These are phyloP conservation scores for Lamellibrachia satsuma DNA, from an alignment of 2,888 invertebrate genomes.

Conservation along the genomic window DNA sequence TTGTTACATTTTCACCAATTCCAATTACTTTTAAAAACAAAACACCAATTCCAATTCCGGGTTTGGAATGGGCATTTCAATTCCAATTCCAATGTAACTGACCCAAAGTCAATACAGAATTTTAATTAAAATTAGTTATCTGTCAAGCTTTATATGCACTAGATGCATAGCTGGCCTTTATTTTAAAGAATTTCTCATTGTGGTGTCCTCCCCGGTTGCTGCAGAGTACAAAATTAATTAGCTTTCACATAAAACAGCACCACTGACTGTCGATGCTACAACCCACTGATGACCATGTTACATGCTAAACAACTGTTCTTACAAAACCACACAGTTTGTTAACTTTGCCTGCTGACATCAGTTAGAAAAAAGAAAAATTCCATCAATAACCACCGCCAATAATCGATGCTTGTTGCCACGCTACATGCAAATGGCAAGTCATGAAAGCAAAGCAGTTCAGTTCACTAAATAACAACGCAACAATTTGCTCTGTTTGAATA, in stretches of 20 bases:
- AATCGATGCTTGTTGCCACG: neutral
- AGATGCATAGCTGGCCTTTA: too few species aligned
- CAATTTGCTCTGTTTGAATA: neutral
- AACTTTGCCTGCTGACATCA: neutral
- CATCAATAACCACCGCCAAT: constrained; percentile 8
- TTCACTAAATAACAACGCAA: neutral
- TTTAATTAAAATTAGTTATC: too few species aligned
- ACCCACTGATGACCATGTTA: neutral
- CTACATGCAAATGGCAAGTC: neutral
- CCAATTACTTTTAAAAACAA: too few species aligned
- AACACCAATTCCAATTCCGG: too few species aligned
- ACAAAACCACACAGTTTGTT: neutral
- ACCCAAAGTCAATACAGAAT: too few species aligned
- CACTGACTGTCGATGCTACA: neutral
- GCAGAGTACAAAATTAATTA: neutral
- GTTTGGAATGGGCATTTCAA: too few species aligned
- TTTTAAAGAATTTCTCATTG: too few species aligned
- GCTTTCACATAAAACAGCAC: neutral
- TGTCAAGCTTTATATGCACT: too few species aligned
- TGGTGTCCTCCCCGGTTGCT: too few species aligned
- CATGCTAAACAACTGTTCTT: neutral
- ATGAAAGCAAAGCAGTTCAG: neutral
- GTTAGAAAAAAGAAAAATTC: neutral
- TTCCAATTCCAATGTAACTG: too few species aligned
- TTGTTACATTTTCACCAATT: too few species aligned